Base-by-base conservation (phyloP, 2,797 vertebrate genomes). In the Poecilia wingei region DNA sequence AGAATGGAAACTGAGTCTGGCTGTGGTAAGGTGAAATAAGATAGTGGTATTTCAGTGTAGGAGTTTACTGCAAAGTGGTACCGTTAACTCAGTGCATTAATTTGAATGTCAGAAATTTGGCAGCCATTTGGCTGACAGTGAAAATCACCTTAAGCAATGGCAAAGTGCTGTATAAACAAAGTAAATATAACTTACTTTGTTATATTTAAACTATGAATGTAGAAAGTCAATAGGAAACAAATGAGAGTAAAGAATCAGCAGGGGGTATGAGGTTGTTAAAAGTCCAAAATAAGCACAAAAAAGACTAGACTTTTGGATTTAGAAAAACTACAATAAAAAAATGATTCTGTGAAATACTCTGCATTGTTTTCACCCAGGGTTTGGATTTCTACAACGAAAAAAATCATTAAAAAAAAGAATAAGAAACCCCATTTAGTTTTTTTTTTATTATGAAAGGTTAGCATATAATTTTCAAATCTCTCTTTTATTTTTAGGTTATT, bases 1-100 rank as follows among this genome's bases (percentile, higher is more conserved):
- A 43, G 18, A 74, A 73, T 41, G 69, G 73, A 74, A 77, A 45
- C 12, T 33, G 31, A 77, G 43, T 61, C 25, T 9, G 13, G 6
- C 4, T 18, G 4, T 33, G 64, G 1, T 75, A 73, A 55, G 66
- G 10, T 14, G 5, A 69, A 43, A 69, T 45, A 13, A 73, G 25
- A 78, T 9, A 0, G 20, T 14, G 9, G 4, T 47, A 47, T 10
- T 71, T 51, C 10, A 74, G 76, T 70, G 18, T 55, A 9, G 6
- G 43, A 55, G 13, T 45, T 75, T 68, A 36, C 22, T 71, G 68
- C 36, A 6, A 39, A 12, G 20, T 12, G 64, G 18, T 3, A 36
- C 8, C 2, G 3, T 7, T 64, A 36, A 64, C 18, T 64, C 13
- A 22, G 18, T 66, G 33, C 7, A 39, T 22, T 39, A 64, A 33